A percentile compares a stretch with the other conserved stretches of the same genome.
phyloP scores from a whole-genome alignment of 2,797 vertebrate genomes.

The Anabacerthia variegaticeps region DNA sequence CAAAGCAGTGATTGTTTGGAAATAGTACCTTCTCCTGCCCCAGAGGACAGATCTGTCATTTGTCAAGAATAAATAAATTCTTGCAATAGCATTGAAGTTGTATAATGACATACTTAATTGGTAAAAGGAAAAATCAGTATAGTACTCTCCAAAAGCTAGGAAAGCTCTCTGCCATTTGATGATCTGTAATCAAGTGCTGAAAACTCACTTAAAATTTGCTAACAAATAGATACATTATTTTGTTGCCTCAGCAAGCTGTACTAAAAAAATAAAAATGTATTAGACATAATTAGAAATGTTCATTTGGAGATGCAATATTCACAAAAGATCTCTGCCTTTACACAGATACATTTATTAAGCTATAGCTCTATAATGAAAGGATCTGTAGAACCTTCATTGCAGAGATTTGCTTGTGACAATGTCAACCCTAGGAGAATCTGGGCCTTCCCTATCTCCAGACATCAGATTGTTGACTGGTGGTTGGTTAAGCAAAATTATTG shows the following conservation, averaged over 20 bases:
- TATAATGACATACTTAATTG: background rate
- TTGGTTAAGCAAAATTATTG: background rate
- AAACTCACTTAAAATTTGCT: background rate
- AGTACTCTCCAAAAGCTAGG: background rate
- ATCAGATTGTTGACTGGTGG: background rate
- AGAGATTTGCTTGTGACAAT: background rate
- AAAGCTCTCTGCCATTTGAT: background rate
- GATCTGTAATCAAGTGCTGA: background rate
- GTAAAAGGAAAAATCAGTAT: background rate
- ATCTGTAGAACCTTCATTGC: accelerated
- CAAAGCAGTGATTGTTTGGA: background rate
- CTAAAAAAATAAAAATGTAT: background rate
- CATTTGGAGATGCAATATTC: background rate
- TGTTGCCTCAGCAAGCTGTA: background rate
- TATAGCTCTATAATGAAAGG: background rate
- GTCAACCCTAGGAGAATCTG: background rate
- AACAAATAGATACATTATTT: background rate
- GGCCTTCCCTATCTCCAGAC: background rate
- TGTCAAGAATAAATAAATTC: background rate
- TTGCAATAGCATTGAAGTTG: background rate
- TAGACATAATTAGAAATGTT: background rate
- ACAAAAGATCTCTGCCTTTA: background rate
- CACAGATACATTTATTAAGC: background rate
- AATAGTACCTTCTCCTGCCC: background rate
- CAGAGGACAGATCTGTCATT: background rate